Percentiles rank a stretch among this genome's conserved stretches.
Conservation (phyloP, 2,888 invertebrate genomes). For the Coleophora deauratella region DNA sequence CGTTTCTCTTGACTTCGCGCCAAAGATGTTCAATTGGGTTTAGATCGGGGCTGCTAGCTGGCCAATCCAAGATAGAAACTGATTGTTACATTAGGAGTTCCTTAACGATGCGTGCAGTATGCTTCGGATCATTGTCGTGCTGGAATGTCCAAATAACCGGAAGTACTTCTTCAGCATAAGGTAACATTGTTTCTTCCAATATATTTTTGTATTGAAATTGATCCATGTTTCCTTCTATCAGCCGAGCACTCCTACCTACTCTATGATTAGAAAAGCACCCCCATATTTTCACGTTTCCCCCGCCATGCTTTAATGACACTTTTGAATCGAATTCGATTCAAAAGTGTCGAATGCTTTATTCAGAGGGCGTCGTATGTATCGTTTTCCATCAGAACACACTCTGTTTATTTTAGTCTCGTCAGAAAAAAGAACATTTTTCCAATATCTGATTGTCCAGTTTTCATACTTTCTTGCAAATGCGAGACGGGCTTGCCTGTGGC, state of each 20-base stretch:
- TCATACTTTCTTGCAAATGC: no score
- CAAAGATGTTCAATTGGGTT: no score
- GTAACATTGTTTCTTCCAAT: conserved; percentile 6
- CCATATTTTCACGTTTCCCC: background rate
- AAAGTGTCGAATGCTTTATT: background rate
- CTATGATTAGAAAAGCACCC: conserved; percentile 4
- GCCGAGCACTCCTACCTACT: background rate
- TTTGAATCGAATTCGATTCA: background rate
- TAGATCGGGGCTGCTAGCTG: conserved; percentile 1
- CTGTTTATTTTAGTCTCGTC: no score
- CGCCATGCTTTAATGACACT: no score
- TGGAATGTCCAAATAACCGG: conserved; percentile 5
- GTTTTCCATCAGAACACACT: no score
- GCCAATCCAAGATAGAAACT: conserved; percentile 2
- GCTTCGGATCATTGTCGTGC: conserved; percentile 6
- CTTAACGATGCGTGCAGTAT: conserved; percentile 1
- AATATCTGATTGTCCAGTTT: no score
- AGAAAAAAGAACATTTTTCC: no score
- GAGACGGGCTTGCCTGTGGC: no score
- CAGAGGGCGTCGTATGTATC: background rate
- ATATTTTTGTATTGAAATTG: conserved; percentile 3
- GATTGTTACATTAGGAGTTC: background rate
- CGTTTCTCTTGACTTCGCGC: no score
- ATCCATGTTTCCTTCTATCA: conserved; percentile 3
- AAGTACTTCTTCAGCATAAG: conserved; percentile 4